These are phyloP conservation scores for Heliangelus exortis DNA, from an alignment of 2,797 vertebrate genomes.

Conservation along the genomic window DNA sequence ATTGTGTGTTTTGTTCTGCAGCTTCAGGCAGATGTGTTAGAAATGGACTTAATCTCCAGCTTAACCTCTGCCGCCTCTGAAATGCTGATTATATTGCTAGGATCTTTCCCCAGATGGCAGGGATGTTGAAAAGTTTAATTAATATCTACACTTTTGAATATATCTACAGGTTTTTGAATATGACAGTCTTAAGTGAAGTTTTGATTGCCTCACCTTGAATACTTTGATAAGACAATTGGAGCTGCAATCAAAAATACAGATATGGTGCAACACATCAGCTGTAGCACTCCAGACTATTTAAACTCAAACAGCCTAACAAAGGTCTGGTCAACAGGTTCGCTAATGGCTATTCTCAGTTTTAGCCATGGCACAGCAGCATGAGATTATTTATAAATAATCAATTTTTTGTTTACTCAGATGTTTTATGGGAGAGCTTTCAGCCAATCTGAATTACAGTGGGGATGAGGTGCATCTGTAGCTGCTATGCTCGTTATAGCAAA, in stretches of 20 bases:
- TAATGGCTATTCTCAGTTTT: slow-evolving; percentile 51
- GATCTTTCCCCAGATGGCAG: not conserved
- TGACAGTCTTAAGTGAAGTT: not conserved
- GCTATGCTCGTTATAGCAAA: not conserved
- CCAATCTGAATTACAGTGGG: slow-evolving; percentile 16
- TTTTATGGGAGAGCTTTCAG: slow-evolving; percentile 35
- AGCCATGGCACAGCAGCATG: not conserved
- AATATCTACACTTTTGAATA: not conserved
- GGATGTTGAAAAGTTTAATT: not conserved
- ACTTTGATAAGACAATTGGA: not conserved
- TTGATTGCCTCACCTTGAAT: not conserved
- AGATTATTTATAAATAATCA: slow-evolving; percentile 33
- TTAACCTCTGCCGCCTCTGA: not conserved
- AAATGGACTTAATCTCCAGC: not conserved
- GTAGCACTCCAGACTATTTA: not conserved
- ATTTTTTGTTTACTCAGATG: slow-evolving; percentile 8
- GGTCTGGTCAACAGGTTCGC: not conserved
- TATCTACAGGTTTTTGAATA: not conserved
- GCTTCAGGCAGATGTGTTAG: not conserved
- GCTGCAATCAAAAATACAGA: not conserved
- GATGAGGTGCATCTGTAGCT: slow-evolving; percentile 32
- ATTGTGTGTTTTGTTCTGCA: not conserved
- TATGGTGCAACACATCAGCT: not conserved
- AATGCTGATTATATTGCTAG: not conserved
- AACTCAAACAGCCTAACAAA: not conserved